Evolutionary conservation across 2,113 vertebrate species (phyloP).

Genomic region (Phyllostomus discolor): DNA sequence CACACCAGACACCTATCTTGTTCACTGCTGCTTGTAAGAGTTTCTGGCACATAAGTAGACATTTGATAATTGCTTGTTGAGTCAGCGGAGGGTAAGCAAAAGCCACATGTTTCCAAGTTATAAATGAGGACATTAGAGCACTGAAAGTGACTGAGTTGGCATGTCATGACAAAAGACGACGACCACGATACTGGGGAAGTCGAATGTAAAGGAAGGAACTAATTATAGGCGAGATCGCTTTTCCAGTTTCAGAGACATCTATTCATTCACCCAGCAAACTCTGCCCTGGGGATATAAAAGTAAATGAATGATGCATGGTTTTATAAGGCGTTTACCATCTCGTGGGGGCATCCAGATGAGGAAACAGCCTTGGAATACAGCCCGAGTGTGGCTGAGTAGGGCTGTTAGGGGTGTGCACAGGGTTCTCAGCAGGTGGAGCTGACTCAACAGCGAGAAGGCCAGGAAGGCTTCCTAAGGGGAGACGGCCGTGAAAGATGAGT

Average conservation of each 20-base stretch:
- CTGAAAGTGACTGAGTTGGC: background rate
- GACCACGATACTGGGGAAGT: background rate
- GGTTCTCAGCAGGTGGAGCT: background rate
- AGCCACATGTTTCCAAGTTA: background rate
- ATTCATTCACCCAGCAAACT: background rate
- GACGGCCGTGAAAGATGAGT: background rate
- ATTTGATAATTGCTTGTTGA: background rate
- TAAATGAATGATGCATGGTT: background rate
- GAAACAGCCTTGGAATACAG: background rate
- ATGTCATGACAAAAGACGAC: background rate
- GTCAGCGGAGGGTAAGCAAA: background rate
- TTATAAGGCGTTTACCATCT: background rate
- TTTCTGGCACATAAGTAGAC: background rate
- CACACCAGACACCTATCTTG: background rate
- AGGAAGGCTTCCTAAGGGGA: background rate
- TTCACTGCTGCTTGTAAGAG: background rate
- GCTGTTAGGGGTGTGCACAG: background rate
- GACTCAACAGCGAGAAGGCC: background rate
- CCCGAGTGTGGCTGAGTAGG: background rate
- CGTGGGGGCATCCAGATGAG: accelerated
- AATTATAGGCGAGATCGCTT: background rate
- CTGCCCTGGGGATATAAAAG: background rate
- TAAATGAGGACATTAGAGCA: background rate
- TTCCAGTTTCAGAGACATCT: background rate
- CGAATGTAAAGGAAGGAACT: background rate